Evolutionary conservation across 2,113 vertebrate species (phyloP), one percentile per base, ranked within the genome.

Genomic region (Callorhinus ursinus): DNA sequence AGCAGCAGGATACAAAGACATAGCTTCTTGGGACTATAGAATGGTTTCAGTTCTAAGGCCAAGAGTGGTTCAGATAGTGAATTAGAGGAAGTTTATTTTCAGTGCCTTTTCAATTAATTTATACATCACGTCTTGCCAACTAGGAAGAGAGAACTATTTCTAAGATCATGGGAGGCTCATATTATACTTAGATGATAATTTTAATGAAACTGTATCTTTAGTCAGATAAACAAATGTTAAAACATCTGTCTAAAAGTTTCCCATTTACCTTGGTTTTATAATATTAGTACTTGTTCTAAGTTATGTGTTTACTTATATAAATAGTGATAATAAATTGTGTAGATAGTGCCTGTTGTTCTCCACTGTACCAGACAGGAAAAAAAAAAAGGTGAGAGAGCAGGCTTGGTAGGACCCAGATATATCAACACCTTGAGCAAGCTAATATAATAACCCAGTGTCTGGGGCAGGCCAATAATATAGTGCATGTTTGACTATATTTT

Each of bases 121-220:
- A 16, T 1, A 12, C 10, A 57, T 72, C 16, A 82, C 36, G 79
- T 61, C 53, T 87, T 19, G 19, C 36, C 59, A 96, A 24, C 9
- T 26, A 85, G 49, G 33, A 92, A 87, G 55, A 36, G 22, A 33
- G 46, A 26, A 12, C 33, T 88, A 18, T 83, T 72, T 31, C 18
- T 39, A 69, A 94, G 31, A 85, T 22, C 10, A 26, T 6, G 39
- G 11, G 57, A 61, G 5, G 65, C 33, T 88, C 69, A 24, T 26
- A 36, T 61, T 77, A 92, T 39, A 71, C 82, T 93, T 69, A 95
- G 36, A 80, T 57, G 83, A n/a, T 93, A 91, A 67, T 76, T 93
- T 90, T 93, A 96, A 51, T 71, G 55, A 84, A 79, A 92, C n/a
- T 49, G 33, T 80, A 19, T 87, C 28, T 90, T 67, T 86, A 87